Evolutionary conservation across 2,797 vertebrate genomes (phyloP).

Genomic region (Tenualosa thibaudeaui): DNA sequence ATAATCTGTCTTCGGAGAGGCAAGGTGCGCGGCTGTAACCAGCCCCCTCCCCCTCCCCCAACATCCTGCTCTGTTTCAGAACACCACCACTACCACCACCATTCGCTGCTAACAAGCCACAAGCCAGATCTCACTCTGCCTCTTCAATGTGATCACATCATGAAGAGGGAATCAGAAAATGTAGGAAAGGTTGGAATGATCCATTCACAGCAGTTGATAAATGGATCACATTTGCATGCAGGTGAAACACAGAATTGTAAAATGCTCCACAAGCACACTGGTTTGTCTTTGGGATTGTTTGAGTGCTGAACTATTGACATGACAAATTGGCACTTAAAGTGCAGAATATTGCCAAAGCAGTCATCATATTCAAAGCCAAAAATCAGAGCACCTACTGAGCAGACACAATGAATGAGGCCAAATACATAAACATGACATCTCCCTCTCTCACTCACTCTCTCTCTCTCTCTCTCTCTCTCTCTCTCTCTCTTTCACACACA

Average conservation of each 20-base stretch:
- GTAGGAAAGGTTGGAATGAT: neutral
- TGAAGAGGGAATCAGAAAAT: neutral
- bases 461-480: neutral
- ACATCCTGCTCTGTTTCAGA: too few species aligned
- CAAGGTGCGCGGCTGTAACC: conserved; percentile 31
- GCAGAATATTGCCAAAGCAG: neutral
- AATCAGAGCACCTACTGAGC: neutral
- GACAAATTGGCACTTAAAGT: too few species aligned
- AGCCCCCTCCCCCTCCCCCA: conserved; percentile 33
- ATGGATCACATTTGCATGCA: neutral
- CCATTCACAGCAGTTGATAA: neutral
- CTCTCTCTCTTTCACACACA: neutral
- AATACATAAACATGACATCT: neutral
- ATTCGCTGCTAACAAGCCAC: neutral
- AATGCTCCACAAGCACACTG: neutral
- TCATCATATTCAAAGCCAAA: too few species aligned
- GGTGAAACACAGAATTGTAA: neutral
- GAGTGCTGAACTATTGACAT: neutral
- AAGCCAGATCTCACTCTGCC: neutral
- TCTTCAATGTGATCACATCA: neutral
- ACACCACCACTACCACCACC: neutral
- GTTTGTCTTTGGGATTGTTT: neutral
- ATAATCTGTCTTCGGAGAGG: conserved; percentile 59
- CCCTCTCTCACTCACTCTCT: neutral
- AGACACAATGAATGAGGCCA: neutral